A percentile compares a stretch with the other conserved stretches of the same genome.
These are phyloP conservation scores for Melanophora roralis DNA, from an alignment of 2,888 invertebrate genomes.

Conservation along the genomic window DNA sequence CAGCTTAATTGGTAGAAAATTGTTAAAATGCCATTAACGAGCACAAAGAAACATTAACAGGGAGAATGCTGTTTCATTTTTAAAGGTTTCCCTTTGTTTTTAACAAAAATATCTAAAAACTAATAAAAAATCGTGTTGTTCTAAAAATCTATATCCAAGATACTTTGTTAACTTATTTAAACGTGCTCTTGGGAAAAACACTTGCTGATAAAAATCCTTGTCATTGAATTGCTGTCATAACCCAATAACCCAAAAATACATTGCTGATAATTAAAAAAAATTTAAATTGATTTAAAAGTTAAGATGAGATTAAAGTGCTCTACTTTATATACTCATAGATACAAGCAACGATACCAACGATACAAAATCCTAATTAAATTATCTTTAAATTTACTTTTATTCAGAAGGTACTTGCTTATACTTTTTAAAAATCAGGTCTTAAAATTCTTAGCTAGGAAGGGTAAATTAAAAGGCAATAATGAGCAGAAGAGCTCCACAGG, in stretches of 20 bases:
- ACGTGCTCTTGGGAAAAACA: slow-evolving; percentile 16
- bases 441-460: too few relatives aligned
- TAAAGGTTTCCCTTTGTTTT: background rate
- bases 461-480: too few relatives aligned
- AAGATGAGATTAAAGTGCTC: too few relatives aligned
- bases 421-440: too few relatives aligned
- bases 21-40: slow-evolving; percentile 51
- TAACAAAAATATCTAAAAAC: background rate
- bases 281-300: too few relatives aligned
- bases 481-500: too few relatives aligned
- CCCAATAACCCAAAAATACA: slow-evolving; percentile 49
- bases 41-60: background rate
- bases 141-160: slow-evolving; percentile 21
- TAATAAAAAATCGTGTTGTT: slow-evolving; percentile 46
- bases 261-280: slow-evolving; percentile 28
- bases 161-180: slow-evolving; percentile 24
- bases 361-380: too few relatives aligned
- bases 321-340: too few relatives aligned
- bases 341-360: too few relatives aligned
- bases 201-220: slow-evolving; percentile 41
- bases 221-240: background rate
- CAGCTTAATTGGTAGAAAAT: slow-evolving; percentile 61
- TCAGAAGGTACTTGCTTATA: too few relatives aligned
- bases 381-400: too few relatives aligned
- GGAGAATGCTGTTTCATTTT: slow-evolving; percentile 28